These are phyloP conservation scores for Drosophila basisetae DNA, from an alignment of 2,888 invertebrate genomes.

Conservation along the genomic window DNA sequence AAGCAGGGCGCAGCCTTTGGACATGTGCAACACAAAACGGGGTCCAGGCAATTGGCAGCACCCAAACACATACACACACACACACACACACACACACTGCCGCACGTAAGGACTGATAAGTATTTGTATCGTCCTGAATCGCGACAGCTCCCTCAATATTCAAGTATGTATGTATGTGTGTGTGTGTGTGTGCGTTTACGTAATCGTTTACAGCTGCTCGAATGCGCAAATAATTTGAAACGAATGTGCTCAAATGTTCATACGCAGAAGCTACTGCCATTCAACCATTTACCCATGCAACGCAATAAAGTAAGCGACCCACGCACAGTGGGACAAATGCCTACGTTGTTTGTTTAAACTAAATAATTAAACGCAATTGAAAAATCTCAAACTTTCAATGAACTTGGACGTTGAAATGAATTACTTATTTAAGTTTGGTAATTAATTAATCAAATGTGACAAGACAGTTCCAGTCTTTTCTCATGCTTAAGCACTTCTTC, in stretches of 20 bases:
- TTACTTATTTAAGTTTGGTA: neutral
- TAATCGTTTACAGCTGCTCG: constrained; percentile 84
- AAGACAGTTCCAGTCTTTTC: neutral
- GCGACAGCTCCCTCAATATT: constrained; percentile 43
- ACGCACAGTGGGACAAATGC: constrained; percentile 23
- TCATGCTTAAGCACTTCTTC: neutral
- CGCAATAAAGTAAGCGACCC: constrained; percentile 51
- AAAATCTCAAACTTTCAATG: neutral
- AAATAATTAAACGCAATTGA: neutral
- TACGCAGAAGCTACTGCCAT: constrained; percentile 65
- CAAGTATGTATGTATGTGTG: constrained; percentile 11
- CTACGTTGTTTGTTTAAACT: neutral
- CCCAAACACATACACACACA: constrained; percentile 33
- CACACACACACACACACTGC: constrained; percentile 20
- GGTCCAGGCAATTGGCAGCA: constrained; percentile 73
- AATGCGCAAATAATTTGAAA: constrained; percentile 82
- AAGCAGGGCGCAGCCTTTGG: constrained; percentile 49
- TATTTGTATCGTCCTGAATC: constrained; percentile 60
- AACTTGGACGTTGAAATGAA: neutral
- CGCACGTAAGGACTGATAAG: constrained; percentile 64
- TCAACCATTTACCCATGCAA: constrained; percentile 58
- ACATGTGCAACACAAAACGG: constrained; percentile 65
- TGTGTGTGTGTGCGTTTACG: constrained; percentile 54
- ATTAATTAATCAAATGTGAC: neutral
- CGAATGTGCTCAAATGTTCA: constrained; percentile 71